A percentile compares a stretch with the other conserved stretches of the same genome.
phyloP scores from a whole-genome alignment of 2,113 vertebrate species.

The Thunnus maccoyii region DNA sequence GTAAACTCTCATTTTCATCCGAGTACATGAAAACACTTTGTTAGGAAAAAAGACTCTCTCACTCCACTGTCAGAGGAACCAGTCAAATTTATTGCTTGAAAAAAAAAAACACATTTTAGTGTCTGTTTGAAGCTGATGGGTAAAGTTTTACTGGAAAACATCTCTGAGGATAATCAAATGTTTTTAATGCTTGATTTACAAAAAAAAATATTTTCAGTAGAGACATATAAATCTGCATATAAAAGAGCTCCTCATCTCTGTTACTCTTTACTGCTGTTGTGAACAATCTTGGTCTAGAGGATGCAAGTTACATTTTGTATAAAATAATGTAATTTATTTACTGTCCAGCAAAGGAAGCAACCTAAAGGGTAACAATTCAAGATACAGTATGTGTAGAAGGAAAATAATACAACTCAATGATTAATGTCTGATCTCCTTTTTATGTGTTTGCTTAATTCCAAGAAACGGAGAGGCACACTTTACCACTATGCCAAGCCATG shows the following conservation, averaged over 20 bases:
- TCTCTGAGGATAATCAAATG: conserved; percentile 41
- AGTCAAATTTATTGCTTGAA: conserved; percentile 32
- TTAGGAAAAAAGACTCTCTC: neutral
- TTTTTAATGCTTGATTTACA: conserved; percentile 49
- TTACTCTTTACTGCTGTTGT: neutral
- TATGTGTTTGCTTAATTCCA: conserved; percentile 24
- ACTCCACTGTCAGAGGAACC: conserved; percentile 20
- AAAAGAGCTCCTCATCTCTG: conserved; percentile 2
- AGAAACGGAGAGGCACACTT: conserved; percentile 12
- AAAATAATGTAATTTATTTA: conserved; percentile 37
- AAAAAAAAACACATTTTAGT: neutral
- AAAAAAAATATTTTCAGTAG: conserved; percentile 1
- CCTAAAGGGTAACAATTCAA: conserved; percentile 18
- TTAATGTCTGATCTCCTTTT: conserved; percentile 1
- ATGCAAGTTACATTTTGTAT: conserved; percentile 11
- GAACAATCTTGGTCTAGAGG: neutral
- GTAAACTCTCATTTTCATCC: neutral
- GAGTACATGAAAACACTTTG: conserved; percentile 17
- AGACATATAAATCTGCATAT: conserved; percentile 30
- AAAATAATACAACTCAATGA: conserved; percentile 4
- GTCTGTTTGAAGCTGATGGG: conserved; percentile 27
- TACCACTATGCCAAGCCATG: conserved; percentile 2
- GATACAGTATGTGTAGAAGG: neutral
- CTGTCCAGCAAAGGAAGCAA: neutral
- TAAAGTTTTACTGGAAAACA: conserved; percentile 27